Conservation (phyloP, 2,113 vertebrate species). For the Muntiacus reevesi region DNA sequence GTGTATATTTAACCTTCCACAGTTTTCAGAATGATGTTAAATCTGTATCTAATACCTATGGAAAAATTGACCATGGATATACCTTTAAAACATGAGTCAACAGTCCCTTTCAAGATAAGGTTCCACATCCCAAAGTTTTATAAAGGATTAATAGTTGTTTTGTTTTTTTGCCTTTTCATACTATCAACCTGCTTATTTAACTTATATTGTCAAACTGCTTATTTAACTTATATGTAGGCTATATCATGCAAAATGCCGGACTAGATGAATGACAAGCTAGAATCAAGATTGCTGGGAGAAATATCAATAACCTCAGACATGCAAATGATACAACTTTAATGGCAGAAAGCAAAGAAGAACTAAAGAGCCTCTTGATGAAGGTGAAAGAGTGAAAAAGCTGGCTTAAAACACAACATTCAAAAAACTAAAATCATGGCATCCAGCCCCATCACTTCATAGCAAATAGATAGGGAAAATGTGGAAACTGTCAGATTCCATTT, state of each 20-base stretch:
- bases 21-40: background rate
- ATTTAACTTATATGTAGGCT: background rate
- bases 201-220: background rate
- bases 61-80: background rate
- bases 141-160: background rate
- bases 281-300: background rate
- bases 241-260: background rate
- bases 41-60: background rate
- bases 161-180: background rate
- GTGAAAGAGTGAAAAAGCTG: background rate
- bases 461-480: background rate
- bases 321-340: background rate
- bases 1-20: background rate
- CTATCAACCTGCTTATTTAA: background rate
- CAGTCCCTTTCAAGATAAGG: constrained; percentile 1
- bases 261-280: background rate
- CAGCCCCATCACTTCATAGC: background rate
- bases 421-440: background rate
- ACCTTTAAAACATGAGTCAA: background rate
- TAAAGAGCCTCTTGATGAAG: background rate
- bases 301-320: background rate
- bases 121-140: background rate
- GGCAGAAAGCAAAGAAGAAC: background rate
- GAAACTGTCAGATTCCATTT: background rate
- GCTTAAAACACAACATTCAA: background rate